A percentile compares a stretch with the other conserved stretches of the same genome.
These are phyloP conservation scores for Scrobipalpa atriplicella DNA, from an alignment of 2,888 invertebrate species.

Conservation along the genomic window DNA sequence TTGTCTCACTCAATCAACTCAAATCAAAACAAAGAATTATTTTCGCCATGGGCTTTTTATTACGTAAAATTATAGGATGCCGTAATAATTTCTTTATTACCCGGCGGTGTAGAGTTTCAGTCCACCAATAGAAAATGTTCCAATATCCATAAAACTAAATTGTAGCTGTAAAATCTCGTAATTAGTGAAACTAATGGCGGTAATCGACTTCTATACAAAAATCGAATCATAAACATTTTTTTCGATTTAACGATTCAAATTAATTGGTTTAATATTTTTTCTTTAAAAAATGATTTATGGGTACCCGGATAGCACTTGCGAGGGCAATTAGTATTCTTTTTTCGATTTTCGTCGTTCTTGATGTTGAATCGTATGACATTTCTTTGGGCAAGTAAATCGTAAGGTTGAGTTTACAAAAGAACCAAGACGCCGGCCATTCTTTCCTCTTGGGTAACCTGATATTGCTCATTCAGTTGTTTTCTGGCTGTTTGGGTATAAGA, in stretches of 20 bases:
- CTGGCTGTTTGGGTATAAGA: conserved; percentile 81
- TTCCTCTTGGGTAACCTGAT: conserved; percentile 71
- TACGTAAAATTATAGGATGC: conserved; percentile 62
- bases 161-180: conserved; percentile 70
- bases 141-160: conserved; percentile 72
- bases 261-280: conserved; percentile 28
- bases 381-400: conserved; percentile 45
- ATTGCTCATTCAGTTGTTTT: conserved; percentile 79
- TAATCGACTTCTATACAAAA: conserved; percentile 70
- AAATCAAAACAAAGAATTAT: conserved; percentile 38
- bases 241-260: conserved; percentile 32
- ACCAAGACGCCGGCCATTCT: conserved; percentile 65
- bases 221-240: conserved; percentile 58
- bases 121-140: conserved; percentile 67
- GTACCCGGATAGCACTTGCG: conserved; percentile 14
- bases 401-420: conserved; percentile 63
- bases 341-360: conserved; percentile 16
- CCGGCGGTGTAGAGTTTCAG: conserved; percentile 53
- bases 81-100: conserved; percentile 68
- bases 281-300: conserved; percentile 24
- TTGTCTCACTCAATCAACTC: conserved; percentile 12
- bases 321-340: conserved; percentile 21
- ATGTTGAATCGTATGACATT: conserved; percentile 56
- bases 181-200: conserved; percentile 79
- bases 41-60: conserved; percentile 57